phyloP scores from a whole-genome alignment of 1,140 invertebrate species.

The Procambarus virginalis region DNA sequence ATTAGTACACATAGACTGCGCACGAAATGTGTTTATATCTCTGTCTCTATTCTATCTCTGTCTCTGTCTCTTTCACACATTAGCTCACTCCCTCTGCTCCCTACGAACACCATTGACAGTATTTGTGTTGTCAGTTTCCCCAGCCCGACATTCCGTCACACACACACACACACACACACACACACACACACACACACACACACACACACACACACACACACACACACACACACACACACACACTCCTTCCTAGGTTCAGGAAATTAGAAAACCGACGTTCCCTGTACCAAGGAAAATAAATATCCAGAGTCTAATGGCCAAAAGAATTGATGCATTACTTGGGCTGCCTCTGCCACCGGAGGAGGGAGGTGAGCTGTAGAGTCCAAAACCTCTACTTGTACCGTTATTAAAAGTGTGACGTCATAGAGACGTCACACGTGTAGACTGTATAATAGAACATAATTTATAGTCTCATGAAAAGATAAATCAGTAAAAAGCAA shows the following conservation, averaged over 20 bases:
- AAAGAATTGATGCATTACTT: slow-evolving; percentile 64
- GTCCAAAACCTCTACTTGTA: too few species aligned
- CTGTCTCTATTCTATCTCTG: background rate
- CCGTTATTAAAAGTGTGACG: too few species aligned
- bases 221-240: background rate
- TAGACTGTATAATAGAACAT: too few species aligned
- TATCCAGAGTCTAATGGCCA: slow-evolving; percentile 52
- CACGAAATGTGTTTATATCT: too few species aligned
- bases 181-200: too few species aligned
- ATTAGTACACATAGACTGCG: too few species aligned
- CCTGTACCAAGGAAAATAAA: slow-evolving; percentile 50
- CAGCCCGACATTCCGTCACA: too few species aligned
- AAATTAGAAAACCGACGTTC: slow-evolving; percentile 41
- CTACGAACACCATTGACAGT: background rate
- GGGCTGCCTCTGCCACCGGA: slow-evolving; percentile 10
- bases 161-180: too few species aligned
- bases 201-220: too few species aligned
- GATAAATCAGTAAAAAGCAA: too few species aligned
- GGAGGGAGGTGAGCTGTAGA: background rate
- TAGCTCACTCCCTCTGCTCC: background rate
- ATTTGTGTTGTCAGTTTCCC: slow-evolving; percentile 10
- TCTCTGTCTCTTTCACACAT: background rate
- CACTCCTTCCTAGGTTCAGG: background rate
- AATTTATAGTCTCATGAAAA: too few species aligned
- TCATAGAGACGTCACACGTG: too few species aligned